Evolutionary conservation across 2,113 vertebrate genomes (phyloP).

Genomic region (Peromyscus polionotus): DNA sequence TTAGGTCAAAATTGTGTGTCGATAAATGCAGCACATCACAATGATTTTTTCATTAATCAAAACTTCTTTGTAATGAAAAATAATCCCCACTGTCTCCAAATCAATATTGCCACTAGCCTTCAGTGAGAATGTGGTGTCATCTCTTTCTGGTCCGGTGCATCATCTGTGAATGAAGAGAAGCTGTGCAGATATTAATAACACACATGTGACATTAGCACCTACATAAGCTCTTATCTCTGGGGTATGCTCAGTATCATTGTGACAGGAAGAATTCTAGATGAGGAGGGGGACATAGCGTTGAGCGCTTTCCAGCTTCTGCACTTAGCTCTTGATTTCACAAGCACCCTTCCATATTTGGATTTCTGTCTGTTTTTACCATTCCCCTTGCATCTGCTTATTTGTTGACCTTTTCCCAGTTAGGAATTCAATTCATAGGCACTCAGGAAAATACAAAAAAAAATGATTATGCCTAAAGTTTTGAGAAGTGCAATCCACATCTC

Average conservation of each 20-base stretch:
- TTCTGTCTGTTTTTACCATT: not conserved
- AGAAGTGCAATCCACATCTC: not conserved
- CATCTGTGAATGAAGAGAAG: not conserved
- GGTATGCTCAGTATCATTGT: not conserved
- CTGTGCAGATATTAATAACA: not conserved
- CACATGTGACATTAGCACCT: not conserved
- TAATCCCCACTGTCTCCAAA: not conserved
- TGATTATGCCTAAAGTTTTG: not conserved
- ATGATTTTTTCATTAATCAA: conserved; percentile 13
- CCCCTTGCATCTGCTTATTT: not conserved
- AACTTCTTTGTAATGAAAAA: not conserved
- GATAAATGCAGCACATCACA: not conserved
- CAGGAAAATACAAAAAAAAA: not conserved
- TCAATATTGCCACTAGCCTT: not conserved
- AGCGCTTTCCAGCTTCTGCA: not conserved
- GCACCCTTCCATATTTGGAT: not conserved
- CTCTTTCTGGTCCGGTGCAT: not conserved
- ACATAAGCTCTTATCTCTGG: not conserved
- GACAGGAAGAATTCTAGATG: not conserved
- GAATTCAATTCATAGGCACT: not conserved
- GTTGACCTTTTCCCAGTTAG: not conserved
- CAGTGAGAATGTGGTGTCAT: not conserved
- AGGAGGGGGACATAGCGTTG: not conserved
- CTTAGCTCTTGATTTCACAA: not conserved
- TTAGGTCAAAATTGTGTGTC: not conserved